Evolutionary conservation across 1,140 invertebrate species (phyloP).

Genomic region (Penaeus japonicus): DNA sequence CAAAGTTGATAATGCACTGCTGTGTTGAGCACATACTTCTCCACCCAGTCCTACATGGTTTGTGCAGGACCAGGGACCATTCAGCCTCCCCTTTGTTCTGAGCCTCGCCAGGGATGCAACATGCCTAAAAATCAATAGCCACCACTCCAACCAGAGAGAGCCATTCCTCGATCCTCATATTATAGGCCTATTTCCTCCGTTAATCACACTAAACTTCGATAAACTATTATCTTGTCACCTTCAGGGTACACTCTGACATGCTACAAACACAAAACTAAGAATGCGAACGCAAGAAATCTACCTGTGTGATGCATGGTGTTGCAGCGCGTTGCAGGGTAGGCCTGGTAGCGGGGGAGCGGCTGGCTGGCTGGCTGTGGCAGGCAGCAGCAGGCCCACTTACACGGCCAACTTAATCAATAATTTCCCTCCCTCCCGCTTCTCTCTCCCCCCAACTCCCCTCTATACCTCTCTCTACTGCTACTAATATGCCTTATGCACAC

Average conservation of each 20-base stretch:
- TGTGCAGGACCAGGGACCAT: not conserved
- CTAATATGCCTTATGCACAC: not conserved
- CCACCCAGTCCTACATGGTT: not conserved
- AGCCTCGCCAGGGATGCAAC: conserved; percentile 41
- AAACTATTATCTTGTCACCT: not conserved
- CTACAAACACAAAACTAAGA: not conserved
- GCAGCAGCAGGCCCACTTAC: conserved; percentile 34
- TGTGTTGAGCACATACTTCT: not conserved
- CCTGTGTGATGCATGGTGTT: conserved; percentile 49
- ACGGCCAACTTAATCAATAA: conserved; percentile 53
- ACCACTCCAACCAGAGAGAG: conserved; percentile 41
- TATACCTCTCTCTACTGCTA: not conserved
- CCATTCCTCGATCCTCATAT: not conserved
- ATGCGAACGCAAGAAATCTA: not conserved
- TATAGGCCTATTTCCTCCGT: conserved; percentile 20
- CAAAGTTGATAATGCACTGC: no score
- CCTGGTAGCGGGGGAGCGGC: conserved; percentile 34
- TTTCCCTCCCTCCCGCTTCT: conserved; percentile 45
- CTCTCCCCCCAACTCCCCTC: not conserved
- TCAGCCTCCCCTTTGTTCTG: conserved; percentile 26
- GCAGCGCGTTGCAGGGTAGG: conserved; percentile 55
- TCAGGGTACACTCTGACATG: not conserved
- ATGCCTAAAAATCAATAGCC: conserved; percentile 56
- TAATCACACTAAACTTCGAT: not conserved
- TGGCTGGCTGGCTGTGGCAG: conserved; percentile 17